These are phyloP conservation scores for Antigone vipio DNA, from an alignment of 2,113 vertebrate species.

Conservation along the genomic window DNA sequence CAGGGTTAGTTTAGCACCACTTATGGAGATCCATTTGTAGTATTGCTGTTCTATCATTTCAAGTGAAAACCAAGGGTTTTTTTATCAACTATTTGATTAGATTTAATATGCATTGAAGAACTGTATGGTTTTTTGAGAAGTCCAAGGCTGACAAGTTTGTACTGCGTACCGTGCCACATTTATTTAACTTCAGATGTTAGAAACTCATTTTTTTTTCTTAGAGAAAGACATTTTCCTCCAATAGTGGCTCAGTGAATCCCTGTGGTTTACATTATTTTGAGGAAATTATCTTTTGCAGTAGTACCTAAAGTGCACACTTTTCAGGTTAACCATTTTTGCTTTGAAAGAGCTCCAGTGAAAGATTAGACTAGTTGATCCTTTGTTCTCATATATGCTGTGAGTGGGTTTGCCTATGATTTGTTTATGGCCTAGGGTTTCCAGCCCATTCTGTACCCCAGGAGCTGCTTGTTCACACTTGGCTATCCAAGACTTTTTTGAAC, in stretches of 20 bases:
- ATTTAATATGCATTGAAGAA: background rate
- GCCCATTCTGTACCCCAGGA: background rate
- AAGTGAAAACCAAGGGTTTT: background rate
- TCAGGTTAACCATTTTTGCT: background rate
- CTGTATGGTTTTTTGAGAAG: background rate
- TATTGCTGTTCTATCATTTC: background rate
- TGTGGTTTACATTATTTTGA: background rate
- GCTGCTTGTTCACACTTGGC: background rate
- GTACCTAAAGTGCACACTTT: background rate
- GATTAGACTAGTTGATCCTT: background rate
- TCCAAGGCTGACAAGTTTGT: background rate
- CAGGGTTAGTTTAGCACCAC: background rate
- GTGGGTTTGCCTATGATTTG: background rate
- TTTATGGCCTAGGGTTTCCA: background rate
- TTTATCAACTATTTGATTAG: background rate
- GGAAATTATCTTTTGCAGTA: background rate
- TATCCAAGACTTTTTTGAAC: background rate
- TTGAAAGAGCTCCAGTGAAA: background rate
- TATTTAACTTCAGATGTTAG: background rate
- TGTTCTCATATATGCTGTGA: background rate
- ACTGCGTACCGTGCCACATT: background rate
- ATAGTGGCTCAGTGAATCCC: background rate
- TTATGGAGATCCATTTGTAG: background rate
- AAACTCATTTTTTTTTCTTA: background rate
- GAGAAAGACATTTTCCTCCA: background rate